These are phyloP conservation scores for Eufriesea mexicana DNA, from an alignment of 1,140 invertebrate species.

Conservation along the genomic window DNA sequence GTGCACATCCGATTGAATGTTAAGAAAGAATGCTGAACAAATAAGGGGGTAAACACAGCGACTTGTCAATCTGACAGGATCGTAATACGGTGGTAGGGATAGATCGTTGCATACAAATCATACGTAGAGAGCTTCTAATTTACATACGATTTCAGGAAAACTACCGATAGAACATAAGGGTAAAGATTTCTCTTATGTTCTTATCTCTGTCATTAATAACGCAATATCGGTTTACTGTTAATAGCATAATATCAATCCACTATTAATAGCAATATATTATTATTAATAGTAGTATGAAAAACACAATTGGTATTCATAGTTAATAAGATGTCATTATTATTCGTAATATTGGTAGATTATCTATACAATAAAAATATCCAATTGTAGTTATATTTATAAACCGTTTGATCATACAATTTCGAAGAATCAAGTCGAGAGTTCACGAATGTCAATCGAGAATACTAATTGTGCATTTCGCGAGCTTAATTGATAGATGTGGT, in stretches of 20 bases:
- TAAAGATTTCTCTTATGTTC: too few species aligned
- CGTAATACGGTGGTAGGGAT: background rate
- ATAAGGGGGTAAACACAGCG: constrained; percentile 37
- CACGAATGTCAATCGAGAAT: background rate
- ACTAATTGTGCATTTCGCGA: constrained; percentile 6
- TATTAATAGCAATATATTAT: too few species aligned
- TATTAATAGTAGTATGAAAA: too few species aligned
- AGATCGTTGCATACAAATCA: constrained; percentile 26
- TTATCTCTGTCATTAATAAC: too few species aligned
- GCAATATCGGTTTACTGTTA: too few species aligned
- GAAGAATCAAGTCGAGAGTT: constrained; percentile 4
- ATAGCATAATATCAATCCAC: too few species aligned
- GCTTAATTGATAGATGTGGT: background rate
- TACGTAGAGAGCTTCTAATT: background rate
- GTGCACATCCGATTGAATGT: constrained; percentile 24
- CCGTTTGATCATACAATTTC: background rate
- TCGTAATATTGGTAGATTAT: too few species aligned
- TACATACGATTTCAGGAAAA: too few species aligned
- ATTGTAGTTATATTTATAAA: background rate
- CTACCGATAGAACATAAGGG: too few species aligned
- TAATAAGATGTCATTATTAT: background rate
- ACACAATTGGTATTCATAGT: too few species aligned
- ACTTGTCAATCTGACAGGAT: constrained; percentile 24
- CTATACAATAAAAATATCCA: too few species aligned
- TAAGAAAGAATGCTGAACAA: constrained; percentile 41